Conservation (phyloP, 2,113 vertebrate species). For the Mustela lutreola region DNA sequence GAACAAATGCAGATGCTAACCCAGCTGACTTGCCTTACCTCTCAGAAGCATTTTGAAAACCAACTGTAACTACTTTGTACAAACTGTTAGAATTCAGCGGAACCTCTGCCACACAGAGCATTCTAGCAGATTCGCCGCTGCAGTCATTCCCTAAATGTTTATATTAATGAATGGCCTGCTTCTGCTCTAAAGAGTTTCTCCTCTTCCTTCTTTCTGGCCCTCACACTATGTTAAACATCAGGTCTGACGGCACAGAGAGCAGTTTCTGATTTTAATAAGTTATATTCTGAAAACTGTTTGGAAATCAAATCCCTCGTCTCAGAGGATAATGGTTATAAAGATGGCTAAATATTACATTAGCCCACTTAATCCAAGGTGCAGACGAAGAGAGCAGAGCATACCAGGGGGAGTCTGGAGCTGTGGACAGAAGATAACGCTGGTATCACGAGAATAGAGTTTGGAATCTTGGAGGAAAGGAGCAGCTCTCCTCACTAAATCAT, state of each 20-base stretch:
- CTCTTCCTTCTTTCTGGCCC: neutral
- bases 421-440: neutral
- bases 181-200: neutral
- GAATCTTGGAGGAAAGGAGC: neutral
- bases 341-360: neutral
- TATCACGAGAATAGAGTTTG: neutral
- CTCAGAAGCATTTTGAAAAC: neutral
- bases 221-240: rapidly evolving
- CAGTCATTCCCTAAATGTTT: neutral
- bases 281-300: neutral
- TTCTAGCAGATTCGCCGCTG: neutral
- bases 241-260: neutral
- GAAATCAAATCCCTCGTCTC: neutral
- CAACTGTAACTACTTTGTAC: neutral
- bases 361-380: neutral
- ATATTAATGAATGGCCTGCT: neutral
- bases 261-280: neutral
- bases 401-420: neutral
- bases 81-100: neutral
- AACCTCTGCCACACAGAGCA: neutral
- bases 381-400: neutral
- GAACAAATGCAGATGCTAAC: neutral
- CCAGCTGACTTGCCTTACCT: too few relatives aligned
- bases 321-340: neutral
- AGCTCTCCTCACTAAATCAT: neutral